These are phyloP conservation scores for Pandemis corylana DNA, from an alignment of 2,888 invertebrate genomes.

Conservation along the genomic window DNA sequence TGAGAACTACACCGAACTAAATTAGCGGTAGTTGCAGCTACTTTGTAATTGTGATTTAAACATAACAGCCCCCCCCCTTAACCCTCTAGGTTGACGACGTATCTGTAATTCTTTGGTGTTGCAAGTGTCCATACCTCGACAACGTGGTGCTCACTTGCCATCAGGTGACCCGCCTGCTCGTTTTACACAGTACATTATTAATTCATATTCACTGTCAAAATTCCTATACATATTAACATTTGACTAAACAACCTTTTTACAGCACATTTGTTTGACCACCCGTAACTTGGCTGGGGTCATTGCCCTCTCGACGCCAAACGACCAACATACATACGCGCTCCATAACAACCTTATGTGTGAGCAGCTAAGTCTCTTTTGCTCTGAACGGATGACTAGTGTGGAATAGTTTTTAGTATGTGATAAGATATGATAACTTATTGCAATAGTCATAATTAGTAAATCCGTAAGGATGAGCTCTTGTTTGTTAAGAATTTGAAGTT, in stretches of 20 bases:
- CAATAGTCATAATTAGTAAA: conserved; percentile 24
- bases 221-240: conserved; percentile 1
- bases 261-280: conserved; percentile 22
- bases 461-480: neutral
- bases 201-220: neutral
- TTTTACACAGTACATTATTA: no score
- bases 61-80: no score
- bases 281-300: conserved; percentile 22
- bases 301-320: conserved; percentile 26
- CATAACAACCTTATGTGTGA: neutral
- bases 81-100: no score
- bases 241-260: conserved; percentile 9
- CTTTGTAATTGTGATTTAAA: no score
- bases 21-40: no score
- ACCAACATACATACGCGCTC: conserved; percentile 18
- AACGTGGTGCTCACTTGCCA: no score
- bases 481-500: neutral
- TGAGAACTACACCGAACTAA: no score
- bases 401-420: conserved; percentile 8
- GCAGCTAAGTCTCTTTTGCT: neutral
- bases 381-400: neutral
- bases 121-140: no score
- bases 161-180: no score
- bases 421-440: conserved; percentile 25
- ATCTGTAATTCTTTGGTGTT: no score